Evolutionary conservation across 1,140 invertebrate species (phyloP).

Genomic region (Hyles euphorbiae): DNA sequence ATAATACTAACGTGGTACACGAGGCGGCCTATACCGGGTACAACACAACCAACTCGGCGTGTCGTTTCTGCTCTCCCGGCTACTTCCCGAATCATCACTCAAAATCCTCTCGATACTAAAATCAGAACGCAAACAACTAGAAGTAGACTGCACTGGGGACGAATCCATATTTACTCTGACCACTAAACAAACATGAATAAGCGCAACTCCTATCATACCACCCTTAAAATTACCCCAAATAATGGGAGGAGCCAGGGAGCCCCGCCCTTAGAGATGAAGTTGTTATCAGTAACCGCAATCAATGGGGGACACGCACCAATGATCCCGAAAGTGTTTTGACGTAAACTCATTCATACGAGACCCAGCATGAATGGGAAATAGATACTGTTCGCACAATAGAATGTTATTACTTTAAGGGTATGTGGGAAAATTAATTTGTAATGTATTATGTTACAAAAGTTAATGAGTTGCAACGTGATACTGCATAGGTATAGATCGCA

Average conservation of each 20-base stretch:
- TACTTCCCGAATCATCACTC: constrained; percentile 45
- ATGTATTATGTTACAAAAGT: constrained; percentile 41
- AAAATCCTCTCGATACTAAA: constrained; percentile 77
- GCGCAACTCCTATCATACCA: background rate
- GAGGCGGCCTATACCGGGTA: constrained; percentile 85
- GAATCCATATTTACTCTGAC: constrained; percentile 42
- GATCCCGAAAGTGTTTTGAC: constrained; percentile 60
- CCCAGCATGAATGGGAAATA: constrained; percentile 50
- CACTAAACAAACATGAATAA: constrained; percentile 4
- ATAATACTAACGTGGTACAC: constrained; percentile 79
- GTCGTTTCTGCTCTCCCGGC: constrained; percentile 18
- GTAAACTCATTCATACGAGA: constrained; percentile 55
- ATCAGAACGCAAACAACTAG: constrained; percentile 55
- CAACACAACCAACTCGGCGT: constrained; percentile 81
- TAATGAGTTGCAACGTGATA: constrained; percentile 39
- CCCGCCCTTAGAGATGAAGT: constrained; percentile 43
- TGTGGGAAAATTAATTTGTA: constrained; percentile 73
- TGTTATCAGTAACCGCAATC: constrained; percentile 53
- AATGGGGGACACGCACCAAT: constrained; percentile 48
- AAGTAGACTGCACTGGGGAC: constrained; percentile 39
- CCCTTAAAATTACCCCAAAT: background rate
- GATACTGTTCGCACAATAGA: constrained; percentile 69
- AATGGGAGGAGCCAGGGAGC: constrained; percentile 25
- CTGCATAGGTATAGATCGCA: background rate
- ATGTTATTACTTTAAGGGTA: constrained; percentile 71